Percentiles rank a stretch among this genome's conserved stretches.
Evolutionary conservation across 1,140 invertebrate genomes (phyloP).

Genomic region (Helicorthomorpha holstii): DNA sequence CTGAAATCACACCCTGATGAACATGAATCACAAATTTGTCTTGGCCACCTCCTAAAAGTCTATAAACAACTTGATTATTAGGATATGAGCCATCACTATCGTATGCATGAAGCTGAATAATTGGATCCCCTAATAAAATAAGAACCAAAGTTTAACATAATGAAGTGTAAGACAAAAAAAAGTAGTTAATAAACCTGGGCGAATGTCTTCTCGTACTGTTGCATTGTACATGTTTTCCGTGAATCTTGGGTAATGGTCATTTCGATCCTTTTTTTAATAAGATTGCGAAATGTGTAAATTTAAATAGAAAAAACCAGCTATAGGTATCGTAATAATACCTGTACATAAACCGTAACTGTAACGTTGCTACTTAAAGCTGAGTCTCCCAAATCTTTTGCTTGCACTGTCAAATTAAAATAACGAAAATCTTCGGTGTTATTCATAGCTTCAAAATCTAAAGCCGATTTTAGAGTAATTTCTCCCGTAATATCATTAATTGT

Average conservation of each 20-base stretch:
- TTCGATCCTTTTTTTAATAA: conserved; percentile 44
- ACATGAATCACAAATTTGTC: conserved; percentile 85
- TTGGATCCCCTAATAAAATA: conserved; percentile 2
- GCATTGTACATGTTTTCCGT: conserved; percentile 49
- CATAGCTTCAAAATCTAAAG: conserved; percentile 59
- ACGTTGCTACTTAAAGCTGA: conserved; percentile 56
- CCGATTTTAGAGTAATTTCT: conserved; percentile 41
- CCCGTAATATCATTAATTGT: conserved; percentile 56
- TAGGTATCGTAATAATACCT: conserved; percentile 14
- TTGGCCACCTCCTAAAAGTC: conserved; percentile 64
- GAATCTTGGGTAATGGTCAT: conserved; percentile 70
- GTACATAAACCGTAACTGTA: conserved; percentile 55
- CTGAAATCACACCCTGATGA: conserved; percentile 60
- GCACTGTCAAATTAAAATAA: conserved; percentile 51
- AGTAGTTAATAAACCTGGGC: conserved; percentile 42
- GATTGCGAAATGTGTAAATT: neutral
- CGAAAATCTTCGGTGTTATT: conserved; percentile 40
- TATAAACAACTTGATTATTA: conserved; percentile 71
- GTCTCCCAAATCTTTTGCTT: conserved; percentile 58
- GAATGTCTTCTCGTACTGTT: conserved; percentile 61
- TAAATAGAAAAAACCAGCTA: neutral
- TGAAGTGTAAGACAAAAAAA: too few relatives aligned
- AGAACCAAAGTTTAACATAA: neutral
- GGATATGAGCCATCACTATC: conserved; percentile 70
- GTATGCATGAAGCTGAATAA: conserved; percentile 45